Evolutionary conservation across 1,140 invertebrate genomes (phyloP), one percentile per base, ranked within the genome.

Genomic region (Drosophila neocordata): DNA sequence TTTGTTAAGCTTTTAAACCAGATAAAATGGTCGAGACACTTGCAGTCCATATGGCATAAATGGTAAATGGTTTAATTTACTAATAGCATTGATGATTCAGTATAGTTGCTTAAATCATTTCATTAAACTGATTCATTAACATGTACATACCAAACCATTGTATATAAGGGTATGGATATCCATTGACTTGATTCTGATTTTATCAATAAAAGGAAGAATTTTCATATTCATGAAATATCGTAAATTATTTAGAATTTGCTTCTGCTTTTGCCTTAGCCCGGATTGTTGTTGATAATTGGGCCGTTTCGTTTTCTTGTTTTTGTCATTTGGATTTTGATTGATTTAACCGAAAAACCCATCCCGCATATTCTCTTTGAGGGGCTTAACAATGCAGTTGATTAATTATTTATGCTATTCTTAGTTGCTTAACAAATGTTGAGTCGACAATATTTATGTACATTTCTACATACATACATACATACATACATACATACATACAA

Each of bases 1-100:
- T 48, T 48, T 48, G 15, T 48, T 48, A 48, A 48, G 15, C 41
- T 6, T 9, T 48, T 48, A 48, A 48, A 48, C 41, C 41, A 20
- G 41, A 48, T 48, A 48, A 48, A 48, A 48, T 48, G 41, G 41
- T 48, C 41, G 41, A 48, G 41, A 48, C 18, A 18, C 41, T 48
- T 48, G 41, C 41, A 11, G 41, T 20, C 41, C 18, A 48, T 48
- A 48, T 48, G 8, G 41, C 41, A 44, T n/a, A 15, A 15, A 8
- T 48, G 18, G 41, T 48, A 20, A 48, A 11, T 48, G 18, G 41
- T 48, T 48, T 48, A 48, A 48, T 48, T 48, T 48, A 48, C 41
- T 48, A 48, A 48, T 48, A 48, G 41, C 41, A 15, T 44, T 18
- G 13, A 13, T 44, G 41, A 44, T 44, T 15, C 41, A 44, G 15